Percentiles rank a stretch among this genome's conserved stretches.
phyloP scores from a whole-genome alignment of 1,140 invertebrate genomes.

The Tribolium madens region DNA sequence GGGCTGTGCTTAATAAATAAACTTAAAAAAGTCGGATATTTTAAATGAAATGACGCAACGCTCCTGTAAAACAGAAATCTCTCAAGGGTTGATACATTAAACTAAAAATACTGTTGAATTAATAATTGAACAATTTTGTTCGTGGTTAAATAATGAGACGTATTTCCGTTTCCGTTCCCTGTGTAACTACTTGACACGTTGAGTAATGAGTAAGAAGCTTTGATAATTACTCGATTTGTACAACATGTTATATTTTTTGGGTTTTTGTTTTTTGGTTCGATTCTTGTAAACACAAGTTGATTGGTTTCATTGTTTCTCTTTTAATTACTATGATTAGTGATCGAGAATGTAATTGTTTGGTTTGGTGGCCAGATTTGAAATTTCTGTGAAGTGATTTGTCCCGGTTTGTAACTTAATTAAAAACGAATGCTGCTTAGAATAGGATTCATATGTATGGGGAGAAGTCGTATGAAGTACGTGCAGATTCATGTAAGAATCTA shows the following conservation, averaged over 20 bases:
- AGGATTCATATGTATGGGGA: constrained; percentile 16
- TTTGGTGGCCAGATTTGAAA: constrained; percentile 21
- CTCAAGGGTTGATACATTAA: not conserved
- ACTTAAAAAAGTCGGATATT: constrained; percentile 16
- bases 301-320: not conserved
- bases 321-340: not conserved
- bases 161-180: not conserved
- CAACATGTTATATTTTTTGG: not conserved
- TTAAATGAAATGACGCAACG: constrained; percentile 19
- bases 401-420: constrained; percentile 16
- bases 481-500: constrained; percentile 27
- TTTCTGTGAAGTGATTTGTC: not conserved
- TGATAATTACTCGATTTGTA: too few relatives aligned
- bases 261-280: not conserved
- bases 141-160: not conserved
- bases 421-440: constrained; percentile 6
- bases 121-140: constrained; percentile 8
- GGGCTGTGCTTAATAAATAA: constrained; percentile 15
- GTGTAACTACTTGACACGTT: constrained; percentile 4
- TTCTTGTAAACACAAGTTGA: not conserved
- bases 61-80: not conserved
- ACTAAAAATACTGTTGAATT: constrained; percentile 9
- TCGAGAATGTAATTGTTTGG: not conserved
- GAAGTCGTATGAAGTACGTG: constrained; percentile 19
- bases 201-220: constrained; percentile 5